Evolutionary conservation across 2,113 vertebrate genomes (phyloP), one percentile per base, ranked within the genome.

Genomic region (Marmota flaviventris): DNA sequence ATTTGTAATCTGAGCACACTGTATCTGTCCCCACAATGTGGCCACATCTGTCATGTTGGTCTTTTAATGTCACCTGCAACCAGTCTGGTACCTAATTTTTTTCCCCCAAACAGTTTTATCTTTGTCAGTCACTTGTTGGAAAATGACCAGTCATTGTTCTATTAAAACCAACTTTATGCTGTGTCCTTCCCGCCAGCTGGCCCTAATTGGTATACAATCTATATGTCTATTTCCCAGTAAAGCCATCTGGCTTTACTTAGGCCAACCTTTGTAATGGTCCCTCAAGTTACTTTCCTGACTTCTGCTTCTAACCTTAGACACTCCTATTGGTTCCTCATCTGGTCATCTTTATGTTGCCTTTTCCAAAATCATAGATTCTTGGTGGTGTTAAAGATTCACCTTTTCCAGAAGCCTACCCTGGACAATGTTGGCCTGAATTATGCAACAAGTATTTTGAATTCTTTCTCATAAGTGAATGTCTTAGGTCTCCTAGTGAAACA

Each of bases 161-260:
- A 83, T 51, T 53, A 78, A 95, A 92, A 75, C 13, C 8, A 32
- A 82, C 72, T 67, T 73, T 61, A 82, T 78, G 67, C 70, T 42
- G 58, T 58, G 70, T 42, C 16, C 16, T 12, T 12, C 18, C 8
- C 4, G 16, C 20, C 16, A 29, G 2, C 7, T 1, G 53, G 11
- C 76, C 16, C 79, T 70, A 29, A 65, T 8, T 82, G 63, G 53
- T 70, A 45, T 69, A 16, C 51, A 32, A 69, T 53, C 34, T 18
- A 0, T 61, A 24, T 51, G 14, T 85, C 58, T 93, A 1, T 69
- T 83, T 92, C n/a, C 56, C 63, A 69, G 22, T 37, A 69, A 83
- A 82, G 17, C 25, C 70, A 32, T 39, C 25, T 51, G 85, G 45
- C 34, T 56, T 20, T 87, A 76, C 8, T 67, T 24, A 87, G 70